phyloP scores from a whole-genome alignment of 2,888 invertebrate genomes.

The Miltochrista miniata region DNA sequence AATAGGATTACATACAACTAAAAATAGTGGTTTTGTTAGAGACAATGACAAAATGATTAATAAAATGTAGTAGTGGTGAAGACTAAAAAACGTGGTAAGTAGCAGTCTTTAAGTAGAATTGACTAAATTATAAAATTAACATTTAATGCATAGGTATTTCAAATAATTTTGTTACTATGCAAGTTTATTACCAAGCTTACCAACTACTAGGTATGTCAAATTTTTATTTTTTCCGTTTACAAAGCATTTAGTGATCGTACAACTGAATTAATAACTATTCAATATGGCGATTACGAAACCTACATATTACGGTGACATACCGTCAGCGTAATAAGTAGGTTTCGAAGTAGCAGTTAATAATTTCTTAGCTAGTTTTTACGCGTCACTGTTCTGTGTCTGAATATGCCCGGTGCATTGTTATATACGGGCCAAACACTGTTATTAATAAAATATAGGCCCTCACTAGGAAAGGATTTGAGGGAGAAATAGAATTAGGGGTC shows the following conservation, averaged over 20 bases:
- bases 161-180: neutral
- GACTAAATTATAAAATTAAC: too few relatives aligned
- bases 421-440: neutral
- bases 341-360: slow-evolving; percentile 5
- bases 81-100: too few relatives aligned
- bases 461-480: too few relatives aligned
- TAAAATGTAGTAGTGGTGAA: too few relatives aligned
- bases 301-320: too few relatives aligned
- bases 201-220: neutral
- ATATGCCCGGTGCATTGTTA: neutral
- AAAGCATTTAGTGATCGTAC: neutral
- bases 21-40: too few relatives aligned
- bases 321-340: slow-evolving; percentile 26
- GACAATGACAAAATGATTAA: too few relatives aligned
- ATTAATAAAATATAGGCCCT: too few relatives aligned
- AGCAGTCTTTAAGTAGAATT: too few relatives aligned
- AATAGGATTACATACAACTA: too few relatives aligned
- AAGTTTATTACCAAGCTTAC: neutral
- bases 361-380: neutral
- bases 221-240: neutral
- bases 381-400: neutral
- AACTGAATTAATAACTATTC: slow-evolving; percentile 4
- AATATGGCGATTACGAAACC: slow-evolving; percentile 1
- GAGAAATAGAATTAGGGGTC: too few relatives aligned
- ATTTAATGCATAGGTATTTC: too few relatives aligned